Conservation (phyloP, 1,140 invertebrate genomes). For the Formica selysi region DNA sequence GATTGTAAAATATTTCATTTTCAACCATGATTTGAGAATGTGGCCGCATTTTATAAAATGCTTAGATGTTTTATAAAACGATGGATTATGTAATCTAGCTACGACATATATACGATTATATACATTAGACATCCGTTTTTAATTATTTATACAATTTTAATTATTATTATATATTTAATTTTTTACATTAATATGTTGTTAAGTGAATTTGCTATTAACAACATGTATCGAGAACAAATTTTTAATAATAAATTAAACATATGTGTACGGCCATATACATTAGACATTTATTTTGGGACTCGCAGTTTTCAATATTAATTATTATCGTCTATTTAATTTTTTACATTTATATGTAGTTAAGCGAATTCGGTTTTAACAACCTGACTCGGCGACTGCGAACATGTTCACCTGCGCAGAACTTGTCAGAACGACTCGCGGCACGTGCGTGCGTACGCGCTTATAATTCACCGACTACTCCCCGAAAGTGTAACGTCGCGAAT, state of each 20-base stretch:
- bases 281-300: not conserved
- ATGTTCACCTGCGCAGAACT: slow-evolving; percentile 17
- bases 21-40: too few relatives aligned
- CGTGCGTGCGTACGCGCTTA: slow-evolving; percentile 13
- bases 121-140: too few relatives aligned
- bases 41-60: too few relatives aligned
- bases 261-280: not conserved
- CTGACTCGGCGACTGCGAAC: not conserved
- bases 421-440: slow-evolving; percentile 10
- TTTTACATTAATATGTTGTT: too few relatives aligned
- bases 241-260: not conserved
- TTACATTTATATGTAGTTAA: not conserved
- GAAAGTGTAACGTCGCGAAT: slow-evolving; percentile 66
- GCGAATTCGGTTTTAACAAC: not conserved
- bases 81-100: too few relatives aligned
- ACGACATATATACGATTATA: too few relatives aligned
- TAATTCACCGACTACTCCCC: slow-evolving; percentile 16
- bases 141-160: too few relatives aligned
- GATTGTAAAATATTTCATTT: too few relatives aligned
- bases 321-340: not conserved
- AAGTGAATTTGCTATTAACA: too few relatives aligned
- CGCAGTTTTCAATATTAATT: not conserved
- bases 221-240: too few relatives aligned
- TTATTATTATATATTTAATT: too few relatives aligned
- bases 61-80: too few relatives aligned